Base-by-base conservation (phyloP, 2,888 invertebrate genomes). In the Uropetala carovei region DNA sequence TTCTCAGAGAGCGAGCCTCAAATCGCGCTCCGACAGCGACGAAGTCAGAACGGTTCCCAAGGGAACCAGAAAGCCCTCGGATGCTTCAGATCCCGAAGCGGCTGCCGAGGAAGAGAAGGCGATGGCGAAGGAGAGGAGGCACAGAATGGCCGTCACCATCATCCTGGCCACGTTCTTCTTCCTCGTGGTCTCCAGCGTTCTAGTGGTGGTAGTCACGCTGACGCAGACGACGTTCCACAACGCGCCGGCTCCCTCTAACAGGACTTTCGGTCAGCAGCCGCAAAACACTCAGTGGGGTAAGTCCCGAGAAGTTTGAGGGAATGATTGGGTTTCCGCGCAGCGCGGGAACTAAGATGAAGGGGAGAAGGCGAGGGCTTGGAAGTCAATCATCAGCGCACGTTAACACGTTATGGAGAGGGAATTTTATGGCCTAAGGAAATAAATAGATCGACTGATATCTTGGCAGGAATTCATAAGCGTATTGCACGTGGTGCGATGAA, bases 181-280 rank as follows among this genome's bases (percentile, higher is more conserved):
- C 94, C 96, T 98, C 94, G 96, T 97, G 93, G 96, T 97, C 94
- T 97, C 97, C 93, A 97, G 97, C 94, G 96, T 97, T 93, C 96
- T 97, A 94, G 97, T 97, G 94, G 97, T 98, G 94, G 96, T 98
- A 94, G 96, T 98, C 94, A 97, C 98, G 92, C 96, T 98, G 94
- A 97, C 97, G 86, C 97, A 97, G 95, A 96, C 97, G 95, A 96
- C 96, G 94, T 96, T 96, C 94, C 95, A 96, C 93, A 96, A 96
- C 94, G 96, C 96, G 93, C 96, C 96, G 95, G 95, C 95, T 95
- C 96, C 96, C 95, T 89, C 89, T 14, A 89, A 89, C 89, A 30
- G 89, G 64, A 89, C 89, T 30, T 60, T n/a, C 43, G 56, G 64
- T 43, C 43, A 43, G 89, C 60, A 64, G 60, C 13, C 89, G 10